A percentile compares a stretch with the other conserved stretches of the same genome.
Conservation (phyloP, 2,113 vertebrate genomes). For the Rhinoderma darwinii region DNA sequence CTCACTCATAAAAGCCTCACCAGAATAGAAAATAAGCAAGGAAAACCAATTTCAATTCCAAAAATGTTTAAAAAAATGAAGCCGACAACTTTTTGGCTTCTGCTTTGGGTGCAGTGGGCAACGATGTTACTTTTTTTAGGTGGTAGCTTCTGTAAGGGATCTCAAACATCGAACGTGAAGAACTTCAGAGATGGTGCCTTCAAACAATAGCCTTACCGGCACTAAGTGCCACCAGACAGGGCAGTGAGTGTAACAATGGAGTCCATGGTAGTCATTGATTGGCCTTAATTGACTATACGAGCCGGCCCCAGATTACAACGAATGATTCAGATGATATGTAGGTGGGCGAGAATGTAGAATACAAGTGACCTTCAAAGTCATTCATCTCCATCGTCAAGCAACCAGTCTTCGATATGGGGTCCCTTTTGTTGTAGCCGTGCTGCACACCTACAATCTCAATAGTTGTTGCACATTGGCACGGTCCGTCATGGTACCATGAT, state of each 20-base stretch:
- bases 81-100: too few relatives aligned
- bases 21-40: neutral
- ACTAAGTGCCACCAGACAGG: fast-evolving
- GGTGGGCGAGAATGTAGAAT: neutral
- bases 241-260: neutral
- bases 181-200: neutral
- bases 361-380: neutral
- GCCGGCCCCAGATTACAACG: neutral
- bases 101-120: too few relatives aligned
- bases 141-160: too few relatives aligned
- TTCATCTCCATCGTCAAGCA: neutral
- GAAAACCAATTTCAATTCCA: neutral
- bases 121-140: too few relatives aligned
- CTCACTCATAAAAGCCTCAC: neutral
- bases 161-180: neutral
- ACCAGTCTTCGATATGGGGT: neutral
- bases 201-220: neutral
- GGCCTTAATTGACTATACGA: neutral
- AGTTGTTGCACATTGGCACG: neutral
- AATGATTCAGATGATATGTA: neutral
- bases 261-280: too few relatives aligned
- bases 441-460: neutral
- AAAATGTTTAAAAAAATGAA: too few relatives aligned
- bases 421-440: neutral
- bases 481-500: neutral